A percentile compares a stretch with the other conserved stretches of the same genome.
phyloP scores from a whole-genome alignment of 2,888 invertebrate genomes.

The Andricus curvator region DNA sequence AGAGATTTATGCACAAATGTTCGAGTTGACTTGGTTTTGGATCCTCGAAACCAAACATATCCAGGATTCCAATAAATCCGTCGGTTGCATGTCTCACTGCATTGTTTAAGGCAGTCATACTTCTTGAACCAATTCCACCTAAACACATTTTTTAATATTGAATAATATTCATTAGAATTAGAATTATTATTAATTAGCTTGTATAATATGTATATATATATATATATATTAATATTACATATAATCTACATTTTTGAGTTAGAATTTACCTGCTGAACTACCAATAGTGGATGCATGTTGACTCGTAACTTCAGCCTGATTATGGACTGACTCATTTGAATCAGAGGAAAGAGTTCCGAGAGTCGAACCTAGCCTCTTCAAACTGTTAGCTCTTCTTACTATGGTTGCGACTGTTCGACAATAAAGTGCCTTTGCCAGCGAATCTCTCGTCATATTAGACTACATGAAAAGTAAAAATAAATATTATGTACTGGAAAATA shows the following conservation, averaged over 20 bases:
- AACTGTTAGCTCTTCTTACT: slow-evolving; percentile 93
- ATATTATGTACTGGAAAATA: neutral
- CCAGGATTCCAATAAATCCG: slow-evolving; percentile 96
- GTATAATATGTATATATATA: neutral
- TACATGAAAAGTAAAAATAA: slow-evolving; percentile 71
- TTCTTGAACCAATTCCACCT: slow-evolving; percentile 87
- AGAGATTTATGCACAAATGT: slow-evolving; percentile 96
- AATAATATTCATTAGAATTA: slow-evolving; percentile 44
- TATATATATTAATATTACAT: neutral
- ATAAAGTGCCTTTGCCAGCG: slow-evolving; percentile 94
- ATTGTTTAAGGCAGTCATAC: slow-evolving; percentile 94
- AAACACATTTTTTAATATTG: neutral
- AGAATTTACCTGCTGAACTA: slow-evolving; percentile 72
- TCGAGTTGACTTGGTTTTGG: slow-evolving; percentile 94
- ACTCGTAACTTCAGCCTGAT: slow-evolving; percentile 90
- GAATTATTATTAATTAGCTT: neutral
- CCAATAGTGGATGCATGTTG: slow-evolving; percentile 92
- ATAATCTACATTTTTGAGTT: slow-evolving; percentile 45
- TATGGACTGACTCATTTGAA: slow-evolving; percentile 94
- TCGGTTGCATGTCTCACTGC: slow-evolving; percentile 96
- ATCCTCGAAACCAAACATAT: slow-evolving; percentile 98
- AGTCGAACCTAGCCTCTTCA: slow-evolving; percentile 91
- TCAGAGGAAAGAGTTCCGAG: slow-evolving; percentile 92
- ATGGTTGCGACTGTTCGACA: slow-evolving; percentile 97
- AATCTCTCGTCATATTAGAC: slow-evolving; percentile 93